Base-by-base conservation (phyloP, 2,888 invertebrate genomes). In the Pristionchus japonicus region DNA sequence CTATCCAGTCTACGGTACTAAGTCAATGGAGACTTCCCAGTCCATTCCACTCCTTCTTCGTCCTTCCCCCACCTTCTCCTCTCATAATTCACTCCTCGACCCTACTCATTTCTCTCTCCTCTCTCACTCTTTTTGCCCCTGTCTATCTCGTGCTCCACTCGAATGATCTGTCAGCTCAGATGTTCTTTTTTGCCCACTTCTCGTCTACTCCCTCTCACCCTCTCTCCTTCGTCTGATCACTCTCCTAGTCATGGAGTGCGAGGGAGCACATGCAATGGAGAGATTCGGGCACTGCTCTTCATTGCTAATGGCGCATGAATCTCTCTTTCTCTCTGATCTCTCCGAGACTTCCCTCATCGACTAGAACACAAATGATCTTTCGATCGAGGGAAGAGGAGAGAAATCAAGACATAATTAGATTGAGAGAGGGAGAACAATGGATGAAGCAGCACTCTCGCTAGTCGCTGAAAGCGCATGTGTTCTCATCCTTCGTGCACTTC, bases 51-150 rank as follows among this genome's bases (percentile, higher is more conserved):
- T 1, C 37, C 74, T 37, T 80, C 13, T 31, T 15, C 80, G 47
- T 49, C 47, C 47, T 57, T 27, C 43, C 31, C 6, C 40, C 43
- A 40, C n/a, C n/a, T n/a, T n/a, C n/a, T 37, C 43, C 13, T 43
- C 47, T 80, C 49, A 43, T 80, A 80, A 80, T 47, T 80, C 80
- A 49, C 47, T 80, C 37, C 47, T 77, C 11, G 37, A 9, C 47
- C 80, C 31, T 49, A 47, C 80, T 80, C 37, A 43, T 49, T n/a
- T n/a, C n/a, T 80, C 40, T 77, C 43, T 43, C 77, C 40, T 31
- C 43, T 80, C 80, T 80, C 80, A 43, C 80, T 70, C 70, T 47
- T 47, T 31, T 49, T 80, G n/a, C 77, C 20, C 77, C 2, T 80
- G 11, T 37, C 31, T n/a, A n/a, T 37, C 31, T 70, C 37, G 80